Evolutionary conservation across 35 echinoderm and acorn worm genomes (phyloP).

Genomic region (Patiria miniata): DNA sequence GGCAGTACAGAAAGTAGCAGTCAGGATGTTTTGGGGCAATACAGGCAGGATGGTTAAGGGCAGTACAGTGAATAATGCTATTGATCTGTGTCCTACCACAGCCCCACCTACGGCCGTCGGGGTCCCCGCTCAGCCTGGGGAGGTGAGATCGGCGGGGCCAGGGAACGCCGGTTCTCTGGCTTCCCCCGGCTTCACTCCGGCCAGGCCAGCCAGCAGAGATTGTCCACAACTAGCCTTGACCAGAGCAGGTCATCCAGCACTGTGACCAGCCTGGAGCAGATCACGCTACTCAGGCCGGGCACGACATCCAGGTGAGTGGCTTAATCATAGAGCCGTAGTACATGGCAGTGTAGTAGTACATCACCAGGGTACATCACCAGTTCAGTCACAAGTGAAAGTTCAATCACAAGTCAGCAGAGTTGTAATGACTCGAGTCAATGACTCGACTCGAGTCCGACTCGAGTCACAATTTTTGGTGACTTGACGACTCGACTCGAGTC

Average conservation of each 20-base stretch:
- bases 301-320: background rate
- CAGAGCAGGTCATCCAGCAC: background rate
- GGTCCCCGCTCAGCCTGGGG: slow-evolving; percentile 94
- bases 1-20: no score
- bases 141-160: slow-evolving; percentile 87
- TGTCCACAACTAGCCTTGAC: slow-evolving; percentile 13
- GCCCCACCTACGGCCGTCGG: slow-evolving; percentile 68
- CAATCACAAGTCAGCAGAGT: no score
- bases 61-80: background rate
- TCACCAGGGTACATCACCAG: no score
- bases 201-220: background rate
- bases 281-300: background rate
- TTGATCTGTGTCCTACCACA: slow-evolving; percentile 17
- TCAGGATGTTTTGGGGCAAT: no score
- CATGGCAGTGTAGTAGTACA: no score
- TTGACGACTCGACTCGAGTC: no score
- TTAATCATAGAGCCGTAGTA: no score
- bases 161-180: slow-evolving; percentile 15
- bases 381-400: no score
- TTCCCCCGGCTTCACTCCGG: slow-evolving; percentile 43
- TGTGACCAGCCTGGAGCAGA: background rate
- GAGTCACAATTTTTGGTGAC: no score
- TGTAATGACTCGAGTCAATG: no score
- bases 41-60: no score
- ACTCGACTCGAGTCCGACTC: no score